Percentiles rank a stretch among this genome's conserved stretches.
Conservation (phyloP, 2,797 vertebrate species). For the Neoniphon sammara region DNA sequence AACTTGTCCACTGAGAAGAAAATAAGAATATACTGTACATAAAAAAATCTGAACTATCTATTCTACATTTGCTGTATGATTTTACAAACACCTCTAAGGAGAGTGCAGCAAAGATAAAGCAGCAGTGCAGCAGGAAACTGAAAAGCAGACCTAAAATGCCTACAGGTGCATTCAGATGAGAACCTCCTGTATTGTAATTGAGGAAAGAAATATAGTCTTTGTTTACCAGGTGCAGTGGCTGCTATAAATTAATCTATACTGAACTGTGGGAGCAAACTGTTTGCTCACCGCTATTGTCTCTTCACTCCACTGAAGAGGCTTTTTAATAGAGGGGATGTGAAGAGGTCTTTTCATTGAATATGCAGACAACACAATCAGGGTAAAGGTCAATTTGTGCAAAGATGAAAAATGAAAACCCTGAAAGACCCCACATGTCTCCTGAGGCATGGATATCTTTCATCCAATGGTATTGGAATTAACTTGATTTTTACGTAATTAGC, state of each 20-base stretch:
- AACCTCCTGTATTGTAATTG: too few relatives aligned
- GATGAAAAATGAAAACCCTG: constrained; percentile 2
- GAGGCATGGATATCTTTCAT: neutral
- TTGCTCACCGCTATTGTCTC: neutral
- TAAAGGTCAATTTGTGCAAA: constrained; percentile 31
- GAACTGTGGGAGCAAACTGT: neutral
- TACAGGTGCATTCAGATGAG: neutral
- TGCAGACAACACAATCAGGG: constrained; percentile 29
- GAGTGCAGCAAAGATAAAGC: neutral
- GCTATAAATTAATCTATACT: too few relatives aligned
- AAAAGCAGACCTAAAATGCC: neutral
- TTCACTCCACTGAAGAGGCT: constrained; percentile 30
- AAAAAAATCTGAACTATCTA: too few relatives aligned
- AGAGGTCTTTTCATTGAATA: constrained; percentile 30
- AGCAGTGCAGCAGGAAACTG: neutral
- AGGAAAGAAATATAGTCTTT: neutral
- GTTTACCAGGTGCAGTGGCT: neutral
- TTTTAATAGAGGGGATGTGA: constrained; percentile 18
- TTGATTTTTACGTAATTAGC: constrained; percentile 26
- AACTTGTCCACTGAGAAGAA: too few relatives aligned
- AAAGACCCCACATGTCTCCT: neutral
- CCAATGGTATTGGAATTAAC: neutral
- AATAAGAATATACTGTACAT: too few relatives aligned
- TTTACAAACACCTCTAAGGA: neutral
- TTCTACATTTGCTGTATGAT: neutral